phyloP scores from a whole-genome alignment of 2,797 vertebrate genomes.

The Crocodylus rhombifer region DNA sequence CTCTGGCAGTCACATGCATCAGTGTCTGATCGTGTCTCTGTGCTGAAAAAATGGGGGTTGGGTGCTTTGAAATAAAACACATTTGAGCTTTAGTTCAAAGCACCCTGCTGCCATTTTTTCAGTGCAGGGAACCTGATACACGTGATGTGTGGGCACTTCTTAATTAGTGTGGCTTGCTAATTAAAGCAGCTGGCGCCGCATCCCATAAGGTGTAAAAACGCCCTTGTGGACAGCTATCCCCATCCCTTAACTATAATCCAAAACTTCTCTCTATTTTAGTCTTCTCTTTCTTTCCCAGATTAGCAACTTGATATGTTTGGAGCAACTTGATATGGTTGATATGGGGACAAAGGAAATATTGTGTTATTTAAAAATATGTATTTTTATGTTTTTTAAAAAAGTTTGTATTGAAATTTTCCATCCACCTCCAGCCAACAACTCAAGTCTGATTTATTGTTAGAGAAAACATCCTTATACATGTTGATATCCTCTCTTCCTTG shows the following conservation, averaged over 20 bases:
- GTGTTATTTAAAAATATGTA: not conserved
- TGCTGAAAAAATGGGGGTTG: too few species aligned
- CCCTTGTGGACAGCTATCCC: not conserved
- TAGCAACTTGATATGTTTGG: not conserved
- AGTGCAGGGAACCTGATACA: too few species aligned
- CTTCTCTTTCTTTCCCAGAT: not conserved
- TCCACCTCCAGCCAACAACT: constrained; percentile 39
- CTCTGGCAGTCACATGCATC: too few species aligned
- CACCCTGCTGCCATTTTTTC: too few species aligned
- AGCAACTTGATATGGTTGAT: not conserved
- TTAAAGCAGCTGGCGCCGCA: too few species aligned
- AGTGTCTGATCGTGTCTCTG: too few species aligned
- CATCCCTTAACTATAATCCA: not conserved
- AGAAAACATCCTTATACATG: constrained; percentile 15
- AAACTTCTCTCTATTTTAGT: not conserved
- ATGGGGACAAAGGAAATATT: not conserved
- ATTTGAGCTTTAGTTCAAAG: too few species aligned
- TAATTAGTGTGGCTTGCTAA: too few species aligned
- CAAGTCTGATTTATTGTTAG: constrained; percentile 28
- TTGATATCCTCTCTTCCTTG: not conserved
- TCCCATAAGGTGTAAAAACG: too few species aligned
- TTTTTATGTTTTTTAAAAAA: constrained; percentile 18
- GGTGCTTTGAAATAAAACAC: too few species aligned
- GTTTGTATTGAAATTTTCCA: not conserved
- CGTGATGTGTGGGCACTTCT: too few species aligned